These are phyloP conservation scores for Myiopsitta monachus DNA, from an alignment of 2,113 vertebrate species.

Conservation along the genomic window DNA sequence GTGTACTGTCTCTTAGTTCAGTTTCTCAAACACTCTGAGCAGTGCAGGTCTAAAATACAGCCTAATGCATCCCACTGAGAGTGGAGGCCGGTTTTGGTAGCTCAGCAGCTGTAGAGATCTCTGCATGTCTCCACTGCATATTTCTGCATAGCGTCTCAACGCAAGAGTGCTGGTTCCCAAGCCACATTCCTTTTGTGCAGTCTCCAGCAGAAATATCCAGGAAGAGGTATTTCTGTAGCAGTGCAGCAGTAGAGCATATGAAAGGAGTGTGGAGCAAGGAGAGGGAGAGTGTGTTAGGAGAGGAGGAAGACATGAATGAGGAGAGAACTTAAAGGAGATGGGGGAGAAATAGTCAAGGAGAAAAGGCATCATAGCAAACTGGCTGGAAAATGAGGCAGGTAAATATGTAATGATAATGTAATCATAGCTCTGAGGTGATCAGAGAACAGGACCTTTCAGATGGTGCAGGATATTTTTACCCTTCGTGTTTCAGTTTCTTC, in stretches of 20 bases:
- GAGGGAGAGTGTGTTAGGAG: neutral
- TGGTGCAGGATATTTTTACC: neutral
- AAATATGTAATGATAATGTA: neutral
- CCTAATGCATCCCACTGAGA: neutral
- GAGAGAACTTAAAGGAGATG: neutral
- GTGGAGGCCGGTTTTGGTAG: neutral
- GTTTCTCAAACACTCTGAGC: neutral
- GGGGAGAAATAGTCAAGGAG: neutral
- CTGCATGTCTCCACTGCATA: neutral
- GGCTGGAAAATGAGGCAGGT: neutral
- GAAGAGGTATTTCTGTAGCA: neutral
- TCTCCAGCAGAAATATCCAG: neutral
- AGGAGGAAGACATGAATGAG: neutral
- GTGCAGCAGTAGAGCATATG: neutral
- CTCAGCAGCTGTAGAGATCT: neutral
- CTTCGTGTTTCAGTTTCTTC: neutral
- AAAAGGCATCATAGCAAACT: neutral
- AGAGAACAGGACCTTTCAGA: neutral
- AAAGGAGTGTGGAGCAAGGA: neutral
- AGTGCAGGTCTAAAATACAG: neutral
- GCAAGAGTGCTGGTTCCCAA: neutral
- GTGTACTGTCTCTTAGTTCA: neutral
- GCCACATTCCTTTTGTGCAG: neutral
- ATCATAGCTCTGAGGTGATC: neutral
- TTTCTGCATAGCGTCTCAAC: neutral